Conservation (phyloP, 1,140 invertebrate species). For the Brachionus manjavacas region DNA sequence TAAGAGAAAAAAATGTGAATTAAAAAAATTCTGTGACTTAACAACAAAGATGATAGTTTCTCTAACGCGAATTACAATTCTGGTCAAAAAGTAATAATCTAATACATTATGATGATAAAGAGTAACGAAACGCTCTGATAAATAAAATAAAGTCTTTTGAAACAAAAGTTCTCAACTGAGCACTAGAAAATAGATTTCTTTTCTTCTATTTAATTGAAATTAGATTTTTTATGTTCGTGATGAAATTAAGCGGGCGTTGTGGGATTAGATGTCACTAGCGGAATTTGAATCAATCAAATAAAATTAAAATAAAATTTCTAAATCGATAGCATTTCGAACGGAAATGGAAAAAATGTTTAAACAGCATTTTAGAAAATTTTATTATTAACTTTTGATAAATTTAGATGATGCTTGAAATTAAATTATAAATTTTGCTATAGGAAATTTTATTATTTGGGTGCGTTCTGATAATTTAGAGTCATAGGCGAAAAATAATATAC, state of each 20-base stretch:
- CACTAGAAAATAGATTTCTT: background rate
- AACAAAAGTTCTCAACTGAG: background rate
- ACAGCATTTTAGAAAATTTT: background rate
- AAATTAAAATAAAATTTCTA: background rate
- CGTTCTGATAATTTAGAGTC: background rate
- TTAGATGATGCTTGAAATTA: background rate
- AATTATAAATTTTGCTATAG: background rate
- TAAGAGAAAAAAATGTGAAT: background rate
- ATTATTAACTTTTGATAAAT: conserved; percentile 2
- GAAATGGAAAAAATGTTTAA: background rate
- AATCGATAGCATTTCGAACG: background rate
- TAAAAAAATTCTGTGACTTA: background rate
- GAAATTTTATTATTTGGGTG: background rate
- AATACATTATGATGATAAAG: background rate
- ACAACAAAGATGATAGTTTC: background rate
- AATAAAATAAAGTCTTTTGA: background rate
- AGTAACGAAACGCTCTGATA: background rate
- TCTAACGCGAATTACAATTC: no score
- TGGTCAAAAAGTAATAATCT: background rate
- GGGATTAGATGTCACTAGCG: background rate
- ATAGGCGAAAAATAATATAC: background rate
- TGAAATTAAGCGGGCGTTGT: background rate
- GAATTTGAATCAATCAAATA: background rate
- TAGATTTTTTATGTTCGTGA: background rate
- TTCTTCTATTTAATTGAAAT: background rate